Percentiles rank a stretch among this genome's conserved stretches.
Evolutionary conservation across 2,113 vertebrate genomes (phyloP).

Genomic region (Stomatorhinus ivindoensis): DNA sequence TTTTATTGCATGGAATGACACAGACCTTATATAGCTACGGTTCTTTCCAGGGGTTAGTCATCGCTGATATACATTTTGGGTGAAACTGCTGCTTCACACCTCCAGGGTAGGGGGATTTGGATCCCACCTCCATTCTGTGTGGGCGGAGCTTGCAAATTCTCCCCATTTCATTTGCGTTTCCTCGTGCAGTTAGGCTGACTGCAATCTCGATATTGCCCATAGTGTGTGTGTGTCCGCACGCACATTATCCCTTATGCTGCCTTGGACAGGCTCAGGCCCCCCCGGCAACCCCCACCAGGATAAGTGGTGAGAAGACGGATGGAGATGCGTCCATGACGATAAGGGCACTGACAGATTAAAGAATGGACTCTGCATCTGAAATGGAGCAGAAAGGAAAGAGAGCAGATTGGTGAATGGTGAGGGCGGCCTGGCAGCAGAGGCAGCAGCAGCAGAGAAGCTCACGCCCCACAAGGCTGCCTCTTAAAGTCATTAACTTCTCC

Average conservation of each 20-base stretch:
- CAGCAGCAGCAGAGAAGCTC: neutral
- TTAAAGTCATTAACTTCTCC: neutral
- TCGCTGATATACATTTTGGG: neutral
- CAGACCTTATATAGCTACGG: neutral
- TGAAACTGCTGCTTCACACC: neutral
- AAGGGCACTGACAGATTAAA: neutral
- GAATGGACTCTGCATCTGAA: neutral
- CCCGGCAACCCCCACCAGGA: neutral
- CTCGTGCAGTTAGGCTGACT: neutral
- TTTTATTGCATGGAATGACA: neutral
- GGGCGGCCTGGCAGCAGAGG: neutral
- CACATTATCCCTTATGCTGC: neutral
- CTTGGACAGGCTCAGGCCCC: neutral
- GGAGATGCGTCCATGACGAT: neutral
- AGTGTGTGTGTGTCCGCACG: neutral
- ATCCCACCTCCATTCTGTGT: neutral
- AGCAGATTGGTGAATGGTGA: neutral
- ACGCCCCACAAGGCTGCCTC: neutral
- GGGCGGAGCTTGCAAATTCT: neutral
- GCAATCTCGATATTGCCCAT: neutral
- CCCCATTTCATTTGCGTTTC: neutral
- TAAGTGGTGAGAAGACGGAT: neutral
- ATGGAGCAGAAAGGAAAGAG: neutral
- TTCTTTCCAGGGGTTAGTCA: neutral
- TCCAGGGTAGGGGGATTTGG: neutral